Evolutionary conservation across 2,888 invertebrate species (phyloP), one percentile per base, ranked within the genome.

Genomic region (Macaria liturata): DNA sequence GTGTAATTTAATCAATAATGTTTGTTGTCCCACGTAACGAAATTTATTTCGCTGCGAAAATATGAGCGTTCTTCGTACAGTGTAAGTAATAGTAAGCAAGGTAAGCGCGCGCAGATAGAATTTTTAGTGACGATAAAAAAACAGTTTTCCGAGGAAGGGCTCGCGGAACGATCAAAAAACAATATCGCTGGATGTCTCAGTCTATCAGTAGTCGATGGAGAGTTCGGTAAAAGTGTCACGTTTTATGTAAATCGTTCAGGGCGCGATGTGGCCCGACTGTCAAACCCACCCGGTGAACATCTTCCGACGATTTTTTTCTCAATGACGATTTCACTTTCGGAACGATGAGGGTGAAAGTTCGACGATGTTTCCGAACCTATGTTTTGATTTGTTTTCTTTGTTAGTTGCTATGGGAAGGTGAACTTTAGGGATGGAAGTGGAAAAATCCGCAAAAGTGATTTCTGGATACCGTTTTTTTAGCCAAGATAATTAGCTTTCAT

Each of bases 211-310:
- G 88, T 90, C 90, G 88, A 91, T 89, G 87, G 80, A 70, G 83
- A 82, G 78, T 79, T 90, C 78, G 75, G 84, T 77, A 91, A 91
- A 88, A 89, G 78, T 86, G 84, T 90, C 91, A 91, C 91, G 91
- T 91, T 88, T 83, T 90, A 91, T 91, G 90, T 91, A 91, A 91
- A 91, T 86, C 87, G 89, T 86, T 84, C 84, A 88, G 88, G 87
- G 87, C 82, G 87, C 81, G 83, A 87, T 90, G 91, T 85, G 90
- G 83, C 80, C 80, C 82, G 88, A 89, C 88, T 91, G 88, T 86
- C 88, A 90, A 89, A 84, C 74, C 71, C 88, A 88, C 76, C 82
- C 79, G 82, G 74, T 75, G 77, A 80, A 83, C 79, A 83, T 85
- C 84, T 83, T 73, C 61, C 66, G 75, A 70, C 84, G 84, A 86